phyloP scores from a whole-genome alignment of 2,888 invertebrate genomes.

The Drosophila neotestacea region DNA sequence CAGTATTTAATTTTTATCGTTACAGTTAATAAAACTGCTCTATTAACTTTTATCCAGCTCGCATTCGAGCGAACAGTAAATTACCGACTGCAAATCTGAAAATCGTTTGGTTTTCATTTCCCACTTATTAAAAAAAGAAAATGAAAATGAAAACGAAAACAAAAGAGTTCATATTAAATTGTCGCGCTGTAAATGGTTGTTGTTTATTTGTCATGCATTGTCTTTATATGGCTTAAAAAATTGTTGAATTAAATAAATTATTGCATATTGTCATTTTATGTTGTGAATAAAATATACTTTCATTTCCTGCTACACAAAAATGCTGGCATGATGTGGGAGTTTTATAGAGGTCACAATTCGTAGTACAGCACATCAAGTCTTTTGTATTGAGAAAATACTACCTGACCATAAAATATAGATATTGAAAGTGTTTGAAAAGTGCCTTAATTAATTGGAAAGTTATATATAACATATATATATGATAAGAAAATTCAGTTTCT shows the following conservation, averaged over 20 bases:
- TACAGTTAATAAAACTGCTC: conserved; percentile 38
- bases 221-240: conserved; percentile 72
- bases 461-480: too few relatives aligned
- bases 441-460: too few relatives aligned
- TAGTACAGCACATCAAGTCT: conserved; percentile 8
- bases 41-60: conserved; percentile 35
- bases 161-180: conserved; percentile 42
- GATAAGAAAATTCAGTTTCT: too few relatives aligned
- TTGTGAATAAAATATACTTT: conserved; percentile 59
- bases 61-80: background rate
- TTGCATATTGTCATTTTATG: conserved; percentile 46
- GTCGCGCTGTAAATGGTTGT: conserved; percentile 62
- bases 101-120: conserved; percentile 38
- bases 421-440: background rate
- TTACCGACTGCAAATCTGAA: conserved; percentile 22
- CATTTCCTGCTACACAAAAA: conserved; percentile 63
- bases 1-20: conserved; percentile 14
- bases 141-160: conserved; percentile 3
- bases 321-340: conserved; percentile 57
- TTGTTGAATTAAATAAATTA: conserved; percentile 74
- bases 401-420: background rate
- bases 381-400: background rate
- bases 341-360: conserved; percentile 14
- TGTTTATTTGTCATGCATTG: conserved; percentile 66
- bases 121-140: conserved; percentile 2